Evolutionary conservation across 2,888 invertebrate species (phyloP).

Genomic region (Plebejus argus): DNA sequence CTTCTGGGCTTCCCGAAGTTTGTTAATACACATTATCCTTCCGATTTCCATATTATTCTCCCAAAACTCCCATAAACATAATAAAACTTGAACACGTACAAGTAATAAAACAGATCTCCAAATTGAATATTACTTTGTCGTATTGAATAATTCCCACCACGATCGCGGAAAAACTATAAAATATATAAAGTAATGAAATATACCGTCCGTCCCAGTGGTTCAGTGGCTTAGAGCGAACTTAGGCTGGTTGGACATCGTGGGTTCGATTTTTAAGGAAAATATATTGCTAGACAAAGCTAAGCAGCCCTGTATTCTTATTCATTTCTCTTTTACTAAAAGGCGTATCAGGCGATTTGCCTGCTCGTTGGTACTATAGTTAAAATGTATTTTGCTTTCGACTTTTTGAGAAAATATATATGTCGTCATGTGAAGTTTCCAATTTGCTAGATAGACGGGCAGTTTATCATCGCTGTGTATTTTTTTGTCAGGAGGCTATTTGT

Average conservation of each 20-base stretch:
- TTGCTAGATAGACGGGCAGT: too few relatives aligned
- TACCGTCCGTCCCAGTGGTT: too few relatives aligned
- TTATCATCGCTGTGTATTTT: too few relatives aligned
- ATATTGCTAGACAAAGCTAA: too few relatives aligned
- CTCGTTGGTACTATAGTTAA: neutral
- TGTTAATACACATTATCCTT: neutral
- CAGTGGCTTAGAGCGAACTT: too few relatives aligned
- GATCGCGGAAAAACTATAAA: neutral
- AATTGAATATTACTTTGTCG: neutral
- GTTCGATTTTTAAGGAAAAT: neutral
- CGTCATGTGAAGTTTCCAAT: too few relatives aligned
- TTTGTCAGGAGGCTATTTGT: too few relatives aligned
- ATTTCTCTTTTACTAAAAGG: too few relatives aligned
- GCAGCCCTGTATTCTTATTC: too few relatives aligned
- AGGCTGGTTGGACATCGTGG: too few relatives aligned
- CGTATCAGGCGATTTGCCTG: neutral
- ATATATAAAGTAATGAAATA: neutral
- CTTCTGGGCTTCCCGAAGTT: neutral
- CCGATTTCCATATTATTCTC: constrained; percentile 10
- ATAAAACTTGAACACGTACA: constrained; percentile 8
- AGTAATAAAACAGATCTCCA: neutral
- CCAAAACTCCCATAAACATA: constrained; percentile 10
- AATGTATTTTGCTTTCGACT: too few relatives aligned
- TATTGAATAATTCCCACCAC: neutral
- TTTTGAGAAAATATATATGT: too few relatives aligned